Conservation (phyloP, 2,113 vertebrate species). For the Hyaena hyaena region DNA sequence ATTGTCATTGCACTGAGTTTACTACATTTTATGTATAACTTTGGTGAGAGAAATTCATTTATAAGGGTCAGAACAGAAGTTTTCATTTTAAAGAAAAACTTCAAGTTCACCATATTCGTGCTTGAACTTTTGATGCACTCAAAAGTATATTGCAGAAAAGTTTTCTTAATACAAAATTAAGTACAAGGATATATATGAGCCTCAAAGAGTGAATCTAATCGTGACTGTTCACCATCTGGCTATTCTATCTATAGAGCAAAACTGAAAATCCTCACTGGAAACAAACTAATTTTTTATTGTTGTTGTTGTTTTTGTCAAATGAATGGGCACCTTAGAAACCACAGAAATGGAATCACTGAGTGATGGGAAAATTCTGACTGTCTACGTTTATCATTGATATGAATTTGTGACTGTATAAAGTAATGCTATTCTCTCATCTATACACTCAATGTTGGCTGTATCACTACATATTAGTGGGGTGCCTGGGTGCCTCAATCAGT, state of each 20-base stretch:
- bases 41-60: not conserved
- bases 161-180: not conserved
- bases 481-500: no score
- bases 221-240: not conserved
- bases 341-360: not conserved
- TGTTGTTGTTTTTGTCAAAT: not conserved
- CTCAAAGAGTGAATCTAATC: not conserved
- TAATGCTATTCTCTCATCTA: not conserved
- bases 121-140: not conserved
- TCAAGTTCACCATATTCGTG: not conserved
- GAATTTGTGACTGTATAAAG: not conserved
- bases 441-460: not conserved
- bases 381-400: not conserved
- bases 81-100: slow-evolving; percentile 9
- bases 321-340: not conserved
- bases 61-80: not conserved
- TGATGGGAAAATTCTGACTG: not conserved
- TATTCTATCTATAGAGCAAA: not conserved
- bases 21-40: not conserved
- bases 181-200: not conserved
- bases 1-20: not conserved
- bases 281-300: fast-evolving
- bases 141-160: not conserved
- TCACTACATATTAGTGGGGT: not conserved
- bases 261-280: not conserved